Evolutionary conservation across 2,113 vertebrate species (phyloP).

Genomic region (Myanophis thanlyinensis): DNA sequence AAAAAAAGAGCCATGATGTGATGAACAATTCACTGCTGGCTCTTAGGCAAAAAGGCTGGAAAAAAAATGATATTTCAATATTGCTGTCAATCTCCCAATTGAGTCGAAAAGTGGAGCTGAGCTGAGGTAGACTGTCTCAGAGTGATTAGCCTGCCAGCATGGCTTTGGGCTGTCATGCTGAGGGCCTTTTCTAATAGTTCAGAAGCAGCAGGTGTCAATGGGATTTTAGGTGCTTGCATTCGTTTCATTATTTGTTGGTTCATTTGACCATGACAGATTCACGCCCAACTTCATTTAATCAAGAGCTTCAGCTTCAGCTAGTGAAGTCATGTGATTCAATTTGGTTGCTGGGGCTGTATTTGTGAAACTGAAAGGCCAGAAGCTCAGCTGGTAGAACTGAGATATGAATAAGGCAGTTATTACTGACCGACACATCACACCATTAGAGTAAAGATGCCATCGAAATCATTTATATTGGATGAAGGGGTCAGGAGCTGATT

Average conservation of each 20-base stretch:
- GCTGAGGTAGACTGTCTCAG: constrained; percentile 57
- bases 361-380: constrained; percentile 69
- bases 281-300: constrained; percentile 66
- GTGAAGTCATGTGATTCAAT: constrained; percentile 53
- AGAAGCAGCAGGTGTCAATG: constrained; percentile 70
- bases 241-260: constrained; percentile 75
- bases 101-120: constrained; percentile 40
- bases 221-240: constrained; percentile 71
- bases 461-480: background rate
- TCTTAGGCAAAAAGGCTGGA: constrained; percentile 24
- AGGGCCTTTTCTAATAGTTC: constrained; percentile 57
- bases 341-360: constrained; percentile 56
- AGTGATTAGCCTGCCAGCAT: constrained; percentile 69
- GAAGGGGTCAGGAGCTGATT: background rate
- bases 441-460: background rate
- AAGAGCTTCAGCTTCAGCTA: constrained; percentile 63
- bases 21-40: constrained; percentile 67
- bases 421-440: constrained; percentile 60
- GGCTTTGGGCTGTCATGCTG: constrained; percentile 68
- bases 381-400: constrained; percentile 56
- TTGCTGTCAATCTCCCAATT: constrained; percentile 53
- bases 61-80: constrained; percentile 61
- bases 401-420: constrained; percentile 62
- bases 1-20: constrained; percentile 32
- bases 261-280: constrained; percentile 70